A percentile compares a stretch with the other conserved stretches of the same genome.
Evolutionary conservation across 2,113 vertebrate species (phyloP).

Genomic region (Leptodactylus fuscus): DNA sequence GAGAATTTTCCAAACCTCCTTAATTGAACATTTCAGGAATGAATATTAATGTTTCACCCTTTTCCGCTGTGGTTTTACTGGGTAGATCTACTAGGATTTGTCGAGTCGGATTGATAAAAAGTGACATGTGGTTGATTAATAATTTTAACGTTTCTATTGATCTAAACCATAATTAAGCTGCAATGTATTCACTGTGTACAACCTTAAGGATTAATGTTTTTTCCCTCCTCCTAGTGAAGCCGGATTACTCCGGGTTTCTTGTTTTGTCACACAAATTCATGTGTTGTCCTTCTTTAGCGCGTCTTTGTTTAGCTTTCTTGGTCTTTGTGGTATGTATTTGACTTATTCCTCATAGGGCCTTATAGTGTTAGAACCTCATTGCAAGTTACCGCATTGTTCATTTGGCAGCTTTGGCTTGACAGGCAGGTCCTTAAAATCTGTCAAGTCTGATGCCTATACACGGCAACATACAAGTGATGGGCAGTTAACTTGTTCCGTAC

Average conservation of each 20-base stretch:
- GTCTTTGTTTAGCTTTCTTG: slow-evolving; percentile 9
- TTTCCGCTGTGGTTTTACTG: not conserved
- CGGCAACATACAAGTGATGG: not conserved
- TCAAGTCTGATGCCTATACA: not conserved
- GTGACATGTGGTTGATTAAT: slow-evolving; percentile 36
- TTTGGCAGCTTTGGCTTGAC: not conserved
- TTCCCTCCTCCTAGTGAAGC: slow-evolving; percentile 3
- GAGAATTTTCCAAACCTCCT: slow-evolving; percentile 1
- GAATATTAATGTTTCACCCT: slow-evolving; percentile 4
- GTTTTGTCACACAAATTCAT: slow-evolving; percentile 45
- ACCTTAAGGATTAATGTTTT: slow-evolving; percentile 47
- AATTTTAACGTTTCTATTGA: slow-evolving; percentile 34
- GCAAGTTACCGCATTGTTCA: slow-evolving; percentile 30
- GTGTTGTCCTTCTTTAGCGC: slow-evolving; percentile 36
- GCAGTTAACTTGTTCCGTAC: not conserved
- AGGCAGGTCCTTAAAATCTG: slow-evolving; percentile 40
- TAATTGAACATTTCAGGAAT: slow-evolving; percentile 35
- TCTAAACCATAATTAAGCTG: slow-evolving; percentile 30
- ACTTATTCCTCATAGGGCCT: slow-evolving; percentile 22
- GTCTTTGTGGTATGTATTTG: slow-evolving; percentile 28
- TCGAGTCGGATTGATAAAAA: slow-evolving; percentile 24
- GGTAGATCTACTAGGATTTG: slow-evolving; percentile 11
- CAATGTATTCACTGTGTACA: slow-evolving; percentile 16
- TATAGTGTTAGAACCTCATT: slow-evolving; percentile 24
- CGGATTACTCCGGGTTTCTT: slow-evolving; percentile 32